phyloP scores from a whole-genome alignment of 2,113 vertebrate species.

The Corythaixoides concolor region DNA sequence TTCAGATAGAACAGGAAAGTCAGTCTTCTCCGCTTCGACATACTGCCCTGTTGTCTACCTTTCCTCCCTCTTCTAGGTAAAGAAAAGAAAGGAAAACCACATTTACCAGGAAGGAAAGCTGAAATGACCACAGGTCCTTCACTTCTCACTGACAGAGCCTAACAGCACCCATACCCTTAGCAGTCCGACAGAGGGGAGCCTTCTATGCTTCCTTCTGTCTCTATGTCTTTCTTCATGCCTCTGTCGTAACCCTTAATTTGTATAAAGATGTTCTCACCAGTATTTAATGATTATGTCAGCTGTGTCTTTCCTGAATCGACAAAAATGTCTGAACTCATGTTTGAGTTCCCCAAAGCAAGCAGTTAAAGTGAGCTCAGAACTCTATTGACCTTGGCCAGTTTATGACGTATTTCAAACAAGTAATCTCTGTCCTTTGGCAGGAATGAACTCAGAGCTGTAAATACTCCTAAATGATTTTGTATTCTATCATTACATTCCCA shows the following conservation, averaged over 20 bases:
- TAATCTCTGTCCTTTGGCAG: background rate
- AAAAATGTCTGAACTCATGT: background rate
- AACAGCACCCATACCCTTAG: background rate
- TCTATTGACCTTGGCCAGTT: background rate
- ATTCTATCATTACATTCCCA: background rate
- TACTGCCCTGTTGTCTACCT: background rate
- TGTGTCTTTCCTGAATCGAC: background rate
- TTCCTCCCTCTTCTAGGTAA: background rate
- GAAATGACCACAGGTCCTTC: background rate
- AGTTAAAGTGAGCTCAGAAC: background rate
- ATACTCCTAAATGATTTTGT: background rate
- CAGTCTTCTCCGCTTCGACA: background rate
- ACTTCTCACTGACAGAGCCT: background rate
- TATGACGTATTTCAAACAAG: background rate
- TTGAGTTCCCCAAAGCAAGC: background rate
- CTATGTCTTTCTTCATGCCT: background rate
- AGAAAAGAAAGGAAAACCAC: background rate
- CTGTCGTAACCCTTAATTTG: background rate
- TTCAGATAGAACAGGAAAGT: background rate
- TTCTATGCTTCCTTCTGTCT: background rate
- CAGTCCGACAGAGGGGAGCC: fast-evolving
- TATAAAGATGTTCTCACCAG: background rate
- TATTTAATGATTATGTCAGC: background rate
- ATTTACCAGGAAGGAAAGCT: background rate
- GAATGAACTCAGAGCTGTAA: background rate